Percentiles rank a stretch among this genome's conserved stretches.
These are phyloP conservation scores for Rhopalosiphum nymphaeae DNA, from an alignment of 2,888 invertebrate species.

Conservation along the genomic window DNA sequence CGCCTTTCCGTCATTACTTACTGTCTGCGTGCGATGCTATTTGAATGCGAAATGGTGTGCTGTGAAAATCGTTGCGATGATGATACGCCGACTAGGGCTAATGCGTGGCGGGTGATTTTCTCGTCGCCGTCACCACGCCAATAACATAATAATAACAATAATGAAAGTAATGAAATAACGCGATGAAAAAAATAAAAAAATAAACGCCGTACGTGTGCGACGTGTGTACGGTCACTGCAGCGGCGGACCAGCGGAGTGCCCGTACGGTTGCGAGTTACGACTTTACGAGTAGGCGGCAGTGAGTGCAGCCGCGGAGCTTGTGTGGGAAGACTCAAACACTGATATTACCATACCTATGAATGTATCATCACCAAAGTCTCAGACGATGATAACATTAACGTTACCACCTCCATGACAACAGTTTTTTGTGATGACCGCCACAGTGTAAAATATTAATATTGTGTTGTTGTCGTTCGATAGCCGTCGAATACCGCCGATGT, in stretches of 20 bases:
- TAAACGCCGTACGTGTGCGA: neutral
- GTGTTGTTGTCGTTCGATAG: neutral
- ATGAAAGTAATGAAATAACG: too few species aligned
- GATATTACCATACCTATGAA: neutral
- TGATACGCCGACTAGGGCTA: neutral
- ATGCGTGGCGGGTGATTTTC: neutral
- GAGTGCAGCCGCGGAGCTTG: neutral
- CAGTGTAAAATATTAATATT: neutral
- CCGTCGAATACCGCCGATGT: neutral
- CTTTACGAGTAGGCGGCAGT: neutral
- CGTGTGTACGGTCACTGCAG: neutral
- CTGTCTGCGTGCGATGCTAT: neutral
- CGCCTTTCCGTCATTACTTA: conserved; percentile 1
- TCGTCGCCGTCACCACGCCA: neutral
- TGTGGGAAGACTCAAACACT: neutral
- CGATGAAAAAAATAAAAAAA: neutral
- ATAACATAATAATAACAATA: neutral
- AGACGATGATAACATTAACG: neutral
- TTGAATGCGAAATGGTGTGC: neutral
- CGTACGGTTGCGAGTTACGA: neutral
- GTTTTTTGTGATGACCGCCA: neutral
- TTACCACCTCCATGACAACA: neutral
- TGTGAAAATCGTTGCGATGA: neutral
- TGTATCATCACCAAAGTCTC: neutral
- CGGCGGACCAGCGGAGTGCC: neutral